phyloP scores from a whole-genome alignment of 2,888 invertebrate species.

The Corythucha ciliata region DNA sequence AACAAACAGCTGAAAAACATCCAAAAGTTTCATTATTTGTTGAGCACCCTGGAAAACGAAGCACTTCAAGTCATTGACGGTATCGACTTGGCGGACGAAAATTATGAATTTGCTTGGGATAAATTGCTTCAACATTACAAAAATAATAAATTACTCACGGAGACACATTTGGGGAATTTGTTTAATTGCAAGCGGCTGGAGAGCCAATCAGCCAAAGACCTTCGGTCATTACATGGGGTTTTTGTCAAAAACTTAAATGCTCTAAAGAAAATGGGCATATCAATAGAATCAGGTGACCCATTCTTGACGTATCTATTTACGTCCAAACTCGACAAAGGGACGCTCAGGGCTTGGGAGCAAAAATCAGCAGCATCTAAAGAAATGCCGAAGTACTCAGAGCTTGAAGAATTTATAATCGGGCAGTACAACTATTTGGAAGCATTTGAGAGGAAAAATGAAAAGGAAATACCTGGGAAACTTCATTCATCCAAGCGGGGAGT shows the following conservation, averaged over 20 bases:
- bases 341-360: conserved; percentile 6
- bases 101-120: conserved; percentile 8
- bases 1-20: neutral
- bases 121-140: conserved; percentile 3
- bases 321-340: conserved; percentile 5
- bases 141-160: conserved; percentile 1
- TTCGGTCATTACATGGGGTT: neutral
- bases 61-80: neutral
- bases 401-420: neutral
- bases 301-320: conserved; percentile 5
- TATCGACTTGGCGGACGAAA: conserved; percentile 3
- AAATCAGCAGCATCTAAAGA: neutral
- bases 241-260: conserved; percentile 8
- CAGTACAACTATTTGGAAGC: conserved; percentile 13
- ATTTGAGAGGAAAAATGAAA: neutral
- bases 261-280: conserved; percentile 5
- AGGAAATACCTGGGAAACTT: neutral
- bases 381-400: neutral
- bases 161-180: conserved; percentile 2
- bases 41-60: neutral
- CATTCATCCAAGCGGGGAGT: neutral
- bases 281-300: neutral
- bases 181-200: conserved; percentile 3
- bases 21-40: conserved; percentile 6
- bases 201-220: neutral